phyloP scores from a whole-genome alignment of 2,797 vertebrate species.

The Poeciliopsis paucimaculata region DNA sequence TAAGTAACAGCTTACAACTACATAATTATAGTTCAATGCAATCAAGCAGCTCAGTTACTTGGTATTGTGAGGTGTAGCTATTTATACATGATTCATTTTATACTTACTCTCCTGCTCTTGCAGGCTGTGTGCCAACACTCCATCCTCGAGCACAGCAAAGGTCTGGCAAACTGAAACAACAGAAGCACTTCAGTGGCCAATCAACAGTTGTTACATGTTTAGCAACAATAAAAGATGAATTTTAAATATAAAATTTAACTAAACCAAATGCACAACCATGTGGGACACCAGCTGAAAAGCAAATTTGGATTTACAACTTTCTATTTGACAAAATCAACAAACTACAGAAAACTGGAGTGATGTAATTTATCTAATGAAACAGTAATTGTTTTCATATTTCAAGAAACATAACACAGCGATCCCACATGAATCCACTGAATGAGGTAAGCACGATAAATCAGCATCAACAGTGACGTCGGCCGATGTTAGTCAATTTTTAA shows the following conservation, averaged over 20 bases:
- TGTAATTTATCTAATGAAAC: background rate
- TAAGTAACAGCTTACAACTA: background rate
- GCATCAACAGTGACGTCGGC: too few relatives aligned
- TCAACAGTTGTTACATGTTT: conserved; percentile 8
- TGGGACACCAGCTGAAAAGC: background rate
- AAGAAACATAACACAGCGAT: background rate
- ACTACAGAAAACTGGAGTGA: background rate
- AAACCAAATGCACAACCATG: background rate
- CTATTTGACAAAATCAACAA: background rate
- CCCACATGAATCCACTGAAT: background rate
- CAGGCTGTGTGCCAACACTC: conserved; percentile 78
- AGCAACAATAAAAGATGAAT: background rate
- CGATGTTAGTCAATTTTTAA: too few relatives aligned
- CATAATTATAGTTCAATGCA: background rate
- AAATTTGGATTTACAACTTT: too few relatives aligned
- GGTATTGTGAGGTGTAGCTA: background rate
- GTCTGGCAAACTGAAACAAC: conserved; percentile 76
- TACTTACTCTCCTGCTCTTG: conserved; percentile 85
- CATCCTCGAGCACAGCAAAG: conserved; percentile 82
- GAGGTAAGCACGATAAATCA: too few relatives aligned
- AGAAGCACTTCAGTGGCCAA: conserved; percentile 21
- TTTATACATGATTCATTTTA: background rate
- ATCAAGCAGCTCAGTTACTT: background rate
- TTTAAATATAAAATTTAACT: background rate
- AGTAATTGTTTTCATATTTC: background rate